Evolutionary conservation across 2,113 vertebrate genomes (phyloP).

Genomic region (Cyanistes caeruleus): DNA sequence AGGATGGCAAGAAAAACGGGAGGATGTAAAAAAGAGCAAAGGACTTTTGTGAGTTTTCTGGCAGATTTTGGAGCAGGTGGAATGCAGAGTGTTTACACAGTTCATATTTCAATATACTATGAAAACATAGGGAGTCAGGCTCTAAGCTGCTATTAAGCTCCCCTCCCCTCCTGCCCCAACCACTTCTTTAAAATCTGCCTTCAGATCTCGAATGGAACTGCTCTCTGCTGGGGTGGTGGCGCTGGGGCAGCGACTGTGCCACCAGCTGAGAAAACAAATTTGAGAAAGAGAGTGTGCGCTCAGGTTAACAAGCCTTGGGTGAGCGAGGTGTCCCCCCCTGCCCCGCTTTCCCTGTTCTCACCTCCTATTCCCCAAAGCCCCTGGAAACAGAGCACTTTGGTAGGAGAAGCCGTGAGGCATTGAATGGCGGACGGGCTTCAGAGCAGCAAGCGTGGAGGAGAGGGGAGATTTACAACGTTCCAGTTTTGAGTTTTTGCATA

Average conservation of each 20-base stretch:
- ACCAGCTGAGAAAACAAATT: slow-evolving; percentile 82
- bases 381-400: background rate
- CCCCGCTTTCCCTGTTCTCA: background rate
- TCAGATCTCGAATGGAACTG: slow-evolving; percentile 64
- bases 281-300: slow-evolving; percentile 67
- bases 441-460: background rate
- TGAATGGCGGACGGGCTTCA: background rate
- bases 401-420: slow-evolving; percentile 13
- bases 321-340: background rate
- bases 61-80: slow-evolving; percentile 68
- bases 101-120: slow-evolving; percentile 70
- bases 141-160: slow-evolving; percentile 57
- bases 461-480: slow-evolving; percentile 64
- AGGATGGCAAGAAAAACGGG: background rate
- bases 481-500: slow-evolving; percentile 61
- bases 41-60: slow-evolving; percentile 51
- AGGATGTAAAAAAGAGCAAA: slow-evolving; percentile 32
- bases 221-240: slow-evolving; percentile 57
- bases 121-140: slow-evolving; percentile 59
- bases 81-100: slow-evolving; percentile 70
- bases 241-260: slow-evolving; percentile 47
- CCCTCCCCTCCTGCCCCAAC: slow-evolving; percentile 52
- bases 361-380: slow-evolving; percentile 47
- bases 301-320: slow-evolving; percentile 65
- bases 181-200: slow-evolving; percentile 66